A percentile compares a stretch with the other conserved stretches of the same genome.
phyloP scores from a whole-genome alignment of 1,140 invertebrate species.

The Pogonomyrmex barbatus region DNA sequence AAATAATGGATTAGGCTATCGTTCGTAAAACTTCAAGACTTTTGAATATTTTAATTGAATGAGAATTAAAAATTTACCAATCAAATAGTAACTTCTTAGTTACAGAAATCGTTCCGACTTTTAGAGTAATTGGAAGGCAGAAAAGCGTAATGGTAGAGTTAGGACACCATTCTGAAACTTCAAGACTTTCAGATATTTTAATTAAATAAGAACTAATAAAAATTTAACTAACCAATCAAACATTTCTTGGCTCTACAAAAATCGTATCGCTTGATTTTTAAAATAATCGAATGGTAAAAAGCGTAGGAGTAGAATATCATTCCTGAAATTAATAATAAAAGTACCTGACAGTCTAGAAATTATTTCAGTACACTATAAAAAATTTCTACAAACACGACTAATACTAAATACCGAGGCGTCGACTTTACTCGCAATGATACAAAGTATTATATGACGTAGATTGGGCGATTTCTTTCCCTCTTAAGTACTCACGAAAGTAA shows the following conservation, averaged over 20 bases:
- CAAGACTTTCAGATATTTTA: too few relatives aligned
- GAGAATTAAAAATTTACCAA: too few relatives aligned
- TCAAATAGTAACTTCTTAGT: too few relatives aligned
- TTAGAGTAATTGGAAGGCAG: too few relatives aligned
- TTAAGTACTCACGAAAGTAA: neutral
- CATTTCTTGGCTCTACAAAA: neutral
- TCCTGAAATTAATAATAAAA: conserved; percentile 1
- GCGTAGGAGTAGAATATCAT: neutral
- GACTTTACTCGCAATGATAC: neutral
- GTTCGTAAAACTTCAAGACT: too few relatives aligned
- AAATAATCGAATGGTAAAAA: neutral
- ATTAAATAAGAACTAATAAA: too few relatives aligned
- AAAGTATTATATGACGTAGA: neutral
- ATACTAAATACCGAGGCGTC: neutral
- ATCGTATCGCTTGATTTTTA: neutral
- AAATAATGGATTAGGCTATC: neutral
- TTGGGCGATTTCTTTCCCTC: neutral
- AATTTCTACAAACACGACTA: neutral
- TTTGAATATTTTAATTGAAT: too few relatives aligned
- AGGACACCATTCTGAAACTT: too few relatives aligned
- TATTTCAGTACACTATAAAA: neutral
- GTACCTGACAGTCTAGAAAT: neutral
- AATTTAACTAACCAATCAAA: neutral
- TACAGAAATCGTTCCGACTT: too few relatives aligned
- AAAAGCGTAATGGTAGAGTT: too few relatives aligned